Evolutionary conservation across 2,888 invertebrate species (phyloP).

Genomic region (Diachrysia chrysitis): DNA sequence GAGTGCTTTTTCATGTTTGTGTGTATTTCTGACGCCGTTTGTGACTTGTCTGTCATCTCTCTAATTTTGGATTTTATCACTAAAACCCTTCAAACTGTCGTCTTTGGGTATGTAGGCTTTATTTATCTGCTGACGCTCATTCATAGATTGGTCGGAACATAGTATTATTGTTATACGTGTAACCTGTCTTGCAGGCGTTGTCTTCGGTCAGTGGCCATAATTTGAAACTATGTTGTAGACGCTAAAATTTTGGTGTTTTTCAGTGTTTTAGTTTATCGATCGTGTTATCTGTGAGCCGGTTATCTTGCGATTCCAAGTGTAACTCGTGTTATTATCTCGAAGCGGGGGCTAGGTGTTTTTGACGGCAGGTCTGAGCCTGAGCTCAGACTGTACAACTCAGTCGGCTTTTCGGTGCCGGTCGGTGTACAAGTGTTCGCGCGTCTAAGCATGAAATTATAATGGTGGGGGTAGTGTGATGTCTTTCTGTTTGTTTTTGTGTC

Average conservation of each 20-base stretch:
- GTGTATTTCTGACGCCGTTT: constrained; percentile 86
- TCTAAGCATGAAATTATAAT: constrained; percentile 79
- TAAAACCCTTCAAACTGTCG: constrained; percentile 86
- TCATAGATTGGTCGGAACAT: constrained; percentile 59
- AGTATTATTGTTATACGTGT: constrained; percentile 60
- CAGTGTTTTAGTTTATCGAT: constrained; percentile 62
- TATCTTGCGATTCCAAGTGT: constrained; percentile 77
- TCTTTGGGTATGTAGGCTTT: constrained; percentile 80
- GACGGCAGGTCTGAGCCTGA: constrained; percentile 57
- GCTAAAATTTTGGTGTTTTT: constrained; percentile 61
- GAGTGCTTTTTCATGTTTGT: constrained; percentile 83
- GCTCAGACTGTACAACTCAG: constrained; percentile 71
- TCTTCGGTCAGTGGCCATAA: constrained; percentile 67
- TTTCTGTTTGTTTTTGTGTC: constrained; percentile 70
- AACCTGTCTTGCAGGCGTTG: constrained; percentile 85
- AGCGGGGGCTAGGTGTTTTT: constrained; percentile 70
- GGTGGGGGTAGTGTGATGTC: constrained; percentile 75
- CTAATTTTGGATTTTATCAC: constrained; percentile 87
- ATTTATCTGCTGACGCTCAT: constrained; percentile 55
- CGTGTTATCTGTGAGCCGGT: constrained; percentile 74
- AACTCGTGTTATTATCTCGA: constrained; percentile 77
- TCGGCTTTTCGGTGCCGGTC: constrained; percentile 85
- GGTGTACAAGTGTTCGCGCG: constrained; percentile 77
- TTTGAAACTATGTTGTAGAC: constrained; percentile 54
- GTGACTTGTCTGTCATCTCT: constrained; percentile 81